Evolutionary conservation across 1,140 invertebrate species (phyloP).

Genomic region (Holcopasites calliopsidis): DNA sequence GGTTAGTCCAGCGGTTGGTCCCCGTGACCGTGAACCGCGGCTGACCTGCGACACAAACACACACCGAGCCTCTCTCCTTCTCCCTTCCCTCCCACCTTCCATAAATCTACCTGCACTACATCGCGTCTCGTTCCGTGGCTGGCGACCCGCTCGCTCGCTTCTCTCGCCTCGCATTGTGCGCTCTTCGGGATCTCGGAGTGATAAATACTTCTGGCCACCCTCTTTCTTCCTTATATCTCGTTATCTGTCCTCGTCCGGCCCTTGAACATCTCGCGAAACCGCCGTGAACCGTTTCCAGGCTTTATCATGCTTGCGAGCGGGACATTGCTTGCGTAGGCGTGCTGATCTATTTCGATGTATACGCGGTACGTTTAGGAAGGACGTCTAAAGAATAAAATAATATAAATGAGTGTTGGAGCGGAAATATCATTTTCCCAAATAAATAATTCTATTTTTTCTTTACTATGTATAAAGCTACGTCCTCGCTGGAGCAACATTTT

Average conservation of each 20-base stretch:
- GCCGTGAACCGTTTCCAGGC: slow-evolving; percentile 38
- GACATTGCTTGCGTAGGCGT: slow-evolving; percentile 43
- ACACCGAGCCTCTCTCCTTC: slow-evolving; percentile 5
- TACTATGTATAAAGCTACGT: too few relatives aligned
- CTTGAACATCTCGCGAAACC: not conserved
- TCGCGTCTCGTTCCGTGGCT: slow-evolving; percentile 66
- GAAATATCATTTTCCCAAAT: too few relatives aligned
- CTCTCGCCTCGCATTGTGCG: slow-evolving; percentile 61
- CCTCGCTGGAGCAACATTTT: too few relatives aligned
- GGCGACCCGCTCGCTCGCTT: slow-evolving; percentile 13
- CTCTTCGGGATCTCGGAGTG: slow-evolving; percentile 52
- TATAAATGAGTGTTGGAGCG: too few relatives aligned
- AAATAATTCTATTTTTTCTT: too few relatives aligned
- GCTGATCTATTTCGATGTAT: slow-evolving; percentile 46
- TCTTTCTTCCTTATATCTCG: slow-evolving; percentile 9
- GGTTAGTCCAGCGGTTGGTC: slow-evolving; percentile 69
- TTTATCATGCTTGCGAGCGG: slow-evolving; percentile 38
- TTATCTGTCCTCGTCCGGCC: slow-evolving; percentile 20
- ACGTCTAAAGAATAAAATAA: too few relatives aligned
- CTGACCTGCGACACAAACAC: slow-evolving; percentile 77
- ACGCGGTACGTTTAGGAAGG: not conserved
- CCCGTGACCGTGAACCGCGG: slow-evolving; percentile 76
- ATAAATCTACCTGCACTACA: slow-evolving; percentile 76
- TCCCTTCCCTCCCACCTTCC: slow-evolving; percentile 68
- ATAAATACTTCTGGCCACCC: slow-evolving; percentile 53